Evolutionary conservation across 2,113 vertebrate species (phyloP).

Genomic region (Hassar affinis): DNA sequence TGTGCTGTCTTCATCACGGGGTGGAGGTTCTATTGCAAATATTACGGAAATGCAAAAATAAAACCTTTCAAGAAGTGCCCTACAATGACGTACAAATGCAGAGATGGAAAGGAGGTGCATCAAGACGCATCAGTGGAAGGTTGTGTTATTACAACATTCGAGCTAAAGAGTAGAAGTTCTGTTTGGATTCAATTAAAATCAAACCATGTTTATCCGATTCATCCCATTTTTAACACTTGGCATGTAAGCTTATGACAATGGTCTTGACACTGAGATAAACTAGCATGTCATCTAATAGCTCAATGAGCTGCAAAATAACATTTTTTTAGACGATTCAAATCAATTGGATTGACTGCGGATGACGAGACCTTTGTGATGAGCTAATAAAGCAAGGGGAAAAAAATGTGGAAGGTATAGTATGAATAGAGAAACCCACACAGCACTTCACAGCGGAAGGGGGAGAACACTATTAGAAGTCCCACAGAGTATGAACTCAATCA

Average conservation of each 20-base stretch:
- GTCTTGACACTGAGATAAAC: background rate
- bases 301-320: background rate
- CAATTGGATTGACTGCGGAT: constrained; percentile 1
- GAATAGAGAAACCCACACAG: constrained; percentile 30
- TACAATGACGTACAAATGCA: background rate
- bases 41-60: background rate
- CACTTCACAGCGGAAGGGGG: constrained; percentile 43
- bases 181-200: background rate
- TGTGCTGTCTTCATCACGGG: background rate
- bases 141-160: background rate
- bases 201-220: background rate
- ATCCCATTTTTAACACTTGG: background rate
- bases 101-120: too few species aligned
- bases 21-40: too few species aligned
- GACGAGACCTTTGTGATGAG: constrained; percentile 28
- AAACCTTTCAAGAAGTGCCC: background rate
- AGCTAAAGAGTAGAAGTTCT: background rate
- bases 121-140: background rate
- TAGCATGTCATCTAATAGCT: too few species aligned
- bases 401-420: constrained; percentile 34
- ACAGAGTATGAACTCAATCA: constrained; percentile 76
- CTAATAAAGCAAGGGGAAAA: constrained; percentile 24
- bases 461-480: constrained; percentile 64
- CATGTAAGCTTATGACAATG: background rate
- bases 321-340: constrained; percentile 5